Evolutionary conservation across 2,797 vertebrate species (phyloP), one percentile per base, ranked within the genome.

Genomic region (Hoplostethus mediterraneus): DNA sequence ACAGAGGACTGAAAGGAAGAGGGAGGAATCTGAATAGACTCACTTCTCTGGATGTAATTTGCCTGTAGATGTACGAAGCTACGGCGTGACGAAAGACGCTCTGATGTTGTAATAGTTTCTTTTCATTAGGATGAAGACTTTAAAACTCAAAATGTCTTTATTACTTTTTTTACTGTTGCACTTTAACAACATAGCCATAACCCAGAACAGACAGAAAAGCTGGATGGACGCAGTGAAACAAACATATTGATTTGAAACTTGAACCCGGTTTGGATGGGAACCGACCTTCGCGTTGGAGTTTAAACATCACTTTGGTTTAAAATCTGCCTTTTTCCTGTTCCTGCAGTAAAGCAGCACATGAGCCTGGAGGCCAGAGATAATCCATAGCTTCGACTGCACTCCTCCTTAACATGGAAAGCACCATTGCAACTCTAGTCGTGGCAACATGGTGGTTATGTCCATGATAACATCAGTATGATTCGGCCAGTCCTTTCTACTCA

Each of bases 341-440:
- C 68, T 63, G 61, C 64, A 64, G 60, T 44, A 17, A 33, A 48
- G 0, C 28, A 55, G 49, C 0, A 17, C n/a, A 14, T 51, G 68
- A 61, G 59, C 66, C 63, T n/a, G 21, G 60, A 55, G 44, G 45
- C 42, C 12, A 13, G 30, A 28, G 44, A 69, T 80, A 45, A 73
- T 57, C 30, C 45, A 51, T 11, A 53, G 42, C 11, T 38, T 4
- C 2, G 54, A 49, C 12, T 42, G 21, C 49, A 67, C 31, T 66
- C 36, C 10, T 56, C 52, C 8, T 44, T 44, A 44, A 8, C 42
- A 44, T 13, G 33, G 6, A 33, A 33, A 5, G 33, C 8, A 11
- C 28, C 7, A 1, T 21, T 42, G 33, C 9, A 21, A 7, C 13
- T 9, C 48, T 3, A 17, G 54, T 67, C 67, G n/a, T 4, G 38